Conservation (phyloP, 2,888 invertebrate genomes). For the Drosophila acutilabella region DNA sequence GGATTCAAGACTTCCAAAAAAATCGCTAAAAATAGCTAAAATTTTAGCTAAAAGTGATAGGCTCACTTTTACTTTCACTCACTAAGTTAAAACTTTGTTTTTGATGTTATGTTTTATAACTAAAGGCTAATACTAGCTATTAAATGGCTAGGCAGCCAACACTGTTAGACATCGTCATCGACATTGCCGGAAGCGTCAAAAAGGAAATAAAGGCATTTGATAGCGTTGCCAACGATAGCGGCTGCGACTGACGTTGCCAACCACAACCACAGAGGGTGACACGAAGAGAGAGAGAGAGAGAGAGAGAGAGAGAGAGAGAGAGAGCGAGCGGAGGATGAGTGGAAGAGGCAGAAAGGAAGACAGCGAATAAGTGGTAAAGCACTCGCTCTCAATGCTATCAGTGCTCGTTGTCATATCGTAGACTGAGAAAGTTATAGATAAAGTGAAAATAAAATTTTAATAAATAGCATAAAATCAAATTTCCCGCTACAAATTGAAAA, state of each 20-base stretch:
- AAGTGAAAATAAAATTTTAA: constrained; percentile 76
- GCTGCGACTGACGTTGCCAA: constrained; percentile 60
- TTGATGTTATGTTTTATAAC: too few species aligned
- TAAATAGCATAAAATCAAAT: constrained; percentile 71
- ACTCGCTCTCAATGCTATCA: constrained; percentile 30
- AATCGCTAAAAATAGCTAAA: too few species aligned
- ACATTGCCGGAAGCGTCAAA: constrained; percentile 61
- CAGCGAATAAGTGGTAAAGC: not conserved
- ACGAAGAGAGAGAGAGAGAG: not conserved
- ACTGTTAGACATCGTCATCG: not conserved
- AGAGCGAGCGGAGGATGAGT: too few species aligned
- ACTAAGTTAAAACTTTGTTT: too few species aligned
- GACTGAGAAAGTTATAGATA: constrained; percentile 59
- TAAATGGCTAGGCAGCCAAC: not conserved
- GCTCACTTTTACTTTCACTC: too few species aligned
- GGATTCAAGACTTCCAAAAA: too few species aligned
- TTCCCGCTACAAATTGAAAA: constrained; percentile 43
- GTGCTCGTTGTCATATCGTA: constrained; percentile 17
- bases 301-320: not conserved
- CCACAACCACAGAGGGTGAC: constrained; percentile 27
- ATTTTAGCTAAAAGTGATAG: too few species aligned
- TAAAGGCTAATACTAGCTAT: not conserved
- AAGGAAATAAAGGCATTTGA: constrained; percentile 68
- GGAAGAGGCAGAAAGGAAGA: too few species aligned
- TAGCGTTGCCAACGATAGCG: constrained; percentile 58